Evolutionary conservation across 1,140 invertebrate genomes (phyloP), one percentile per base, ranked within the genome.

Genomic region (Popillia japonica): DNA sequence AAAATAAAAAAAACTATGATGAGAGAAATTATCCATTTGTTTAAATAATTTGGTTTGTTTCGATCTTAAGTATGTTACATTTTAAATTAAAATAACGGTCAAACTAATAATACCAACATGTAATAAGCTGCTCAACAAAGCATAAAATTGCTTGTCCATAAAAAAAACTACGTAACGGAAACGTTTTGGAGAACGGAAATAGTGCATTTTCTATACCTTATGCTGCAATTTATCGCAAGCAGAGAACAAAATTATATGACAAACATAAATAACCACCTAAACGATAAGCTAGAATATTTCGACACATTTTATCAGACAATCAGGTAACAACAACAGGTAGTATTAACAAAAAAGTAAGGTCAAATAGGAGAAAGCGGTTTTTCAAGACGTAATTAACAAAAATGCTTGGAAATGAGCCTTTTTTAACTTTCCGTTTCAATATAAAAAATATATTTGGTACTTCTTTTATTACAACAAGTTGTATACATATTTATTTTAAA

Each of bases 281-380:
- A 14, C 14, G 4, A 55, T 55, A n/a, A 6, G 14, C 27, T 14
- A 4, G 9, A 44, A 44, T n/a, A 44, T 3, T 44, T n/a, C 9
- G 9, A 2, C 14, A 8, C 14, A n/a, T 55, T 55, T n/a, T 55
- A n/a, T 55, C 14, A 55, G 17, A 14, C 48, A 3, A 17, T 55
- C n/a, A 55, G 17, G 17, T n/a, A n/a, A n/a, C n/a, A n/a, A n/a
- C n/a, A n/a, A n/a, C n/a, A n/a, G n/a, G 27, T 34, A n/a, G n/a
- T 34, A 34, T 34, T 34, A 34, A 34, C 1, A 34, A 34, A 34
- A 34, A 34, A 34, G 2, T 55, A 55, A 55, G 48, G 14, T 55
- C 48, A 55, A 55, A 14, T 55, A 55, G 48, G 48, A 55, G 48
- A 55, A 55, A 55, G 48, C 48, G 48, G 48, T 55, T 55, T 55